Percentiles rank a stretch among this genome's conserved stretches.
Evolutionary conservation across 2,113 vertebrate genomes (phyloP).

Genomic region (Chloebia gouldiae): DNA sequence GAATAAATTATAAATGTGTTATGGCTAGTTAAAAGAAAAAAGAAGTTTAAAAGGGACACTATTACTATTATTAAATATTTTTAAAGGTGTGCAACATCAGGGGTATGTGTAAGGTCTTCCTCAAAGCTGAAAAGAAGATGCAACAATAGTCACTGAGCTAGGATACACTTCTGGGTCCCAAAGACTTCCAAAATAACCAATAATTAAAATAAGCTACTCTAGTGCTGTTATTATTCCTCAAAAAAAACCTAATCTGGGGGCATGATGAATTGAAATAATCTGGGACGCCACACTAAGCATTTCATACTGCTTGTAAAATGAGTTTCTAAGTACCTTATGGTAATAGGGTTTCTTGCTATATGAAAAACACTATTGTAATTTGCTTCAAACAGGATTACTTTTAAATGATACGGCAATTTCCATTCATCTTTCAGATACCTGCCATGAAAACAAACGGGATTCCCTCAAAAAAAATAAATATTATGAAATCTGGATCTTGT

Average conservation of each 20-base stretch:
- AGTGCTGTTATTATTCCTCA: background rate
- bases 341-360: background rate
- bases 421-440: background rate
- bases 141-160: background rate
- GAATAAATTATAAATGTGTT: background rate
- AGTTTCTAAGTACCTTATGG: background rate
- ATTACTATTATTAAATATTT: background rate
- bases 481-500: background rate
- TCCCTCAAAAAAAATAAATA: background rate
- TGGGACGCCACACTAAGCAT: background rate
- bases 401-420: background rate
- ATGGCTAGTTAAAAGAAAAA: background rate
- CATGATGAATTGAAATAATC: background rate
- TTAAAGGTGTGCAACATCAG: background rate
- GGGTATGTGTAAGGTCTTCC: background rate
- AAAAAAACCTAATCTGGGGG: background rate
- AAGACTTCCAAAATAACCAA: background rate
- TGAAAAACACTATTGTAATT: background rate
- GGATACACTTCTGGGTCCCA: background rate
- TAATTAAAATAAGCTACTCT: background rate
- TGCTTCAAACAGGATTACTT: constrained; percentile 19
- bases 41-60: background rate
- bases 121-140: background rate
- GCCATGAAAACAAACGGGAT: constrained; percentile 20
- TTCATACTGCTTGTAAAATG: background rate